phyloP scores from a whole-genome alignment of 2,888 invertebrate species.

The Phorcus lineatus region DNA sequence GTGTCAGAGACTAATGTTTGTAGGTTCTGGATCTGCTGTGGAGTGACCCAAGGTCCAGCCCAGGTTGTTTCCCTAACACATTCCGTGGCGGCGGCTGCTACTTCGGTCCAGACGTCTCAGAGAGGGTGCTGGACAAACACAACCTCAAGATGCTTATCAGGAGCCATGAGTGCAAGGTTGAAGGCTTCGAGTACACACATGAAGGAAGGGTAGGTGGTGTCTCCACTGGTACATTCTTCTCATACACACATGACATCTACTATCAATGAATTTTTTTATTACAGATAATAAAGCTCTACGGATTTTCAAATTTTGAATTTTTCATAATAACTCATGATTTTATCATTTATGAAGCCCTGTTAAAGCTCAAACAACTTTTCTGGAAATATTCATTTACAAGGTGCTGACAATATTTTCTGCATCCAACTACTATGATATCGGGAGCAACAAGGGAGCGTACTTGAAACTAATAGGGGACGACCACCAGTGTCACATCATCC shows the following conservation, averaged over 20 bases:
- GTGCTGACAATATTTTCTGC: conserved; percentile 96
- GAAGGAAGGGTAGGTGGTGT: conserved; percentile 85
- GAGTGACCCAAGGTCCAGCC: conserved; percentile 87
- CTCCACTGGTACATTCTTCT: too few species aligned
- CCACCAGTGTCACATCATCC: conserved; percentile 86
- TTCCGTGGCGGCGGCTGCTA: conserved; percentile 93
- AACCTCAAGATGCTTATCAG: conserved; percentile 87
- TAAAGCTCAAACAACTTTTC: too few species aligned
- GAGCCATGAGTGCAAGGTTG: conserved; percentile 94
- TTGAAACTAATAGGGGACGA: conserved; percentile 79
- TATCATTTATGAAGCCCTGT: too few species aligned
- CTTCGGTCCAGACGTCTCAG: conserved; percentile 92
- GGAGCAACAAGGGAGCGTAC: conserved; percentile 94
- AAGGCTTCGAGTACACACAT: conserved; percentile 92
- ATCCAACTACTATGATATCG: conserved; percentile 96
- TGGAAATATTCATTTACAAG: conserved; percentile 76
- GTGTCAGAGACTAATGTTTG: neutral
- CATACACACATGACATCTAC: too few species aligned
- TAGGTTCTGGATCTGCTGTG: conserved; percentile 94
- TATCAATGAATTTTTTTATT: too few species aligned
- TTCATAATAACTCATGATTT: too few species aligned
- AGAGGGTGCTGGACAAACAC: conserved; percentile 85
- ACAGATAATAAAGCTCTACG: too few species aligned
- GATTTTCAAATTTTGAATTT: too few species aligned
- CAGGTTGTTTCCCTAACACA: conserved; percentile 76